Base-by-base conservation (phyloP, 2,797 vertebrate species). In the Spondyliosoma cantharus region DNA sequence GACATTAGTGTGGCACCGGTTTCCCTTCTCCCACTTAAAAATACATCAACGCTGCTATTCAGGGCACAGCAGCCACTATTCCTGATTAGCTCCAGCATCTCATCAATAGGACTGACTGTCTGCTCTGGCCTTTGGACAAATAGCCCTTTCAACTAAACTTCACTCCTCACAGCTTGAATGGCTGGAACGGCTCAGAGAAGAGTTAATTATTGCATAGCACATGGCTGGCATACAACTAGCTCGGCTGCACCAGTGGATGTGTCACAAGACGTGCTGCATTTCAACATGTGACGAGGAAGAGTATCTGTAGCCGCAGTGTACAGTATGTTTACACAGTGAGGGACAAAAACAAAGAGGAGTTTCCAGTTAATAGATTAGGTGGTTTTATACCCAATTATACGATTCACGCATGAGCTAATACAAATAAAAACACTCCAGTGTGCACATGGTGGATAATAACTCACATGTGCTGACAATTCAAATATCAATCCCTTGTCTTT, bases 61-160 rank as follows among this genome's bases (percentile, higher is more conserved):
- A 81, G 83, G 69, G 71, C 58, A 69, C 27, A 5, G 81, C 71
- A 53, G 80, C 59, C 68, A 76, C 85, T 87, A 80, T 86, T 89
- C 72, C 85, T 83, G 89, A 91, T 92, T 89, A 91, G 86, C 87
- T 72, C 50, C 83, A 87, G 86, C 81, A 29, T 86, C 79, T 91
- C 91, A 90, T 93, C 92, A 94, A 92, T 89, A 89, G 91, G 76
- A 83, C 66, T 76, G 83, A 90, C 92, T 93, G 89, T 93, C 86
- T 92, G 84, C 85, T 25, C 59, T 29, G 68, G 74, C 85, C 80
- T 83, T 78, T 81, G 79, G 79, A 94, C 91, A 93, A 93, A 90
- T 79, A 72, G 79, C 66, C 77, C 86, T 93, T 91, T 94, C 89
- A 88, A 61, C 78, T 90, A 82, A 59, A 22, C 84, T 69, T 74